These are phyloP conservation scores for Chanos chanos DNA, from an alignment of 2,797 vertebrate genomes.

Conservation along the genomic window DNA sequence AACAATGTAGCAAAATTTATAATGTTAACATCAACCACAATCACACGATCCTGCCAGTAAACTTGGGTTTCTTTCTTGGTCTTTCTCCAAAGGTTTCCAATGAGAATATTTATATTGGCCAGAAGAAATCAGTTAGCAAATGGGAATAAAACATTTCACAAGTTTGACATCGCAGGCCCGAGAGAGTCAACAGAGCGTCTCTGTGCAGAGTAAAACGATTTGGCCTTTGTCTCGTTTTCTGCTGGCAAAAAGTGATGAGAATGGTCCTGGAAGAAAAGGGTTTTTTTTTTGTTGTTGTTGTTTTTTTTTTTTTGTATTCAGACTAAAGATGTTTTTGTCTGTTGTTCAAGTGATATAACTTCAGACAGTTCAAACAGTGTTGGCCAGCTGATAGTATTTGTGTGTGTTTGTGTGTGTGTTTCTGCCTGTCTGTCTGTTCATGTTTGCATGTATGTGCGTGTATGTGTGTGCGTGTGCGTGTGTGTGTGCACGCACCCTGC, in stretches of 20 bases:
- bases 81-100: constrained; percentile 12
- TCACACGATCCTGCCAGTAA: too few relatives aligned
- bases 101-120: constrained; percentile 48
- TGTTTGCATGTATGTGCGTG: too few relatives aligned
- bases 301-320: too few relatives aligned
- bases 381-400: too few relatives aligned
- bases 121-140: constrained; percentile 52
- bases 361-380: too few relatives aligned
- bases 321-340: too few relatives aligned
- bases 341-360: too few relatives aligned
- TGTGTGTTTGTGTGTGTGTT: too few relatives aligned
- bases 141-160: constrained; percentile 48
- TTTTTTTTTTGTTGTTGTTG: too few relatives aligned
- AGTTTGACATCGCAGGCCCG: constrained; percentile 53
- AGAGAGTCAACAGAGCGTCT: constrained; percentile 47
- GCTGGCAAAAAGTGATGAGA: too few relatives aligned
- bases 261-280: too few relatives aligned
- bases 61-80: not conserved
- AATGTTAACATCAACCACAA: not conserved
- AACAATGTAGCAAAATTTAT: not conserved
- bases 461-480: not conserved
- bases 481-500: not conserved
- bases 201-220: constrained; percentile 23
- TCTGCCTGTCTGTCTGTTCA: too few relatives aligned
- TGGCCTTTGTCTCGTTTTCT: not conserved